Percentiles rank a stretch among this genome's conserved stretches.
phyloP scores from a whole-genome alignment of 2,797 vertebrate species.

The Lepidocolaptes lacrymiger region DNA sequence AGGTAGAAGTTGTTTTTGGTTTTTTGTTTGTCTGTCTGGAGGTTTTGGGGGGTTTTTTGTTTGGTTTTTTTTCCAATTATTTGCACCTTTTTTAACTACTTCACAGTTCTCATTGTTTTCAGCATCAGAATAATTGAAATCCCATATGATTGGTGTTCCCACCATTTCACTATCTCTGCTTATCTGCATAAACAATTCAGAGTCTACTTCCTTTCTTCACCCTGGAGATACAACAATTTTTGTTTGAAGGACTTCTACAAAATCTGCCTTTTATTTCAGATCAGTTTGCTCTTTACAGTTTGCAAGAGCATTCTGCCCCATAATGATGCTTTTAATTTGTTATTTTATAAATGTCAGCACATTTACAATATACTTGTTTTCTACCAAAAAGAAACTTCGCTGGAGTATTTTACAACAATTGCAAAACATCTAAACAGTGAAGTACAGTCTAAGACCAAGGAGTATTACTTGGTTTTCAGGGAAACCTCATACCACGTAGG shows the following conservation, averaged over 20 bases:
- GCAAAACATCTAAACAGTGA: neutral
- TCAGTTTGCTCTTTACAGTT: neutral
- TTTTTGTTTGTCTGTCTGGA: neutral
- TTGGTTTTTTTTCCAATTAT: neutral
- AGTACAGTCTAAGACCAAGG: neutral
- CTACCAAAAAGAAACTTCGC: neutral
- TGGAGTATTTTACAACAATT: neutral
- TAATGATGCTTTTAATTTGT: neutral
- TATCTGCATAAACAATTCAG: neutral
- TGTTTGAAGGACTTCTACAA: neutral
- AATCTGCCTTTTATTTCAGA: neutral
- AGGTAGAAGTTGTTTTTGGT: rapidly evolving
- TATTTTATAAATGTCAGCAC: neutral
- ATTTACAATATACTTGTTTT: neutral
- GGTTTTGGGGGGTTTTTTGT: no score
- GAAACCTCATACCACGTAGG: neutral
- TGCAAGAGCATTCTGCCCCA: neutral
- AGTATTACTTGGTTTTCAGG: neutral
- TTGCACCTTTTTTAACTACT: neutral
- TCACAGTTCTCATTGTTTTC: neutral
- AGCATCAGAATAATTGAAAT: neutral
- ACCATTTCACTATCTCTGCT: neutral
- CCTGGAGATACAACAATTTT: neutral
- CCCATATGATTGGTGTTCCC: neutral
- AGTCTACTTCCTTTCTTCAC: neutral